These are phyloP conservation scores for Napeogenes inachia DNA, from an alignment of 2,888 invertebrate genomes.

Conservation along the genomic window DNA sequence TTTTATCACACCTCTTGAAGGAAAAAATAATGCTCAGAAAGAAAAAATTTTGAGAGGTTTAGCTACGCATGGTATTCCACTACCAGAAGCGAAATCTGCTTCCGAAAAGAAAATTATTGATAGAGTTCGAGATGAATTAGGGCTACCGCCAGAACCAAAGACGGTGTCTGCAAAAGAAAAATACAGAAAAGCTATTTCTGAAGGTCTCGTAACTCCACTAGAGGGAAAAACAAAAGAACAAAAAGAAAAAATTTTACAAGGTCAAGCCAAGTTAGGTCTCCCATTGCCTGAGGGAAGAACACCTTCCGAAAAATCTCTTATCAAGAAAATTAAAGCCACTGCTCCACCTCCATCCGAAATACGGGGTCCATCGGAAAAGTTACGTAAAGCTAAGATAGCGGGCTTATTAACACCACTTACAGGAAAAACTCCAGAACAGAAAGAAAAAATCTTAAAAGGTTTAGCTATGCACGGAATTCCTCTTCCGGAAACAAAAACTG, in stretches of 20 bases:
- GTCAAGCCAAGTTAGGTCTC: slow-evolving; percentile 6
- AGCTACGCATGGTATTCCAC: no score
- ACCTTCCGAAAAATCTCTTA: slow-evolving; percentile 12
- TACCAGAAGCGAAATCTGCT: no score
- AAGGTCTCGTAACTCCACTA: slow-evolving; percentile 37
- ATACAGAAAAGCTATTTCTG: slow-evolving; percentile 33
- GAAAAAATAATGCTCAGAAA: no score
- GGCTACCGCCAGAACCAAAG: no score
- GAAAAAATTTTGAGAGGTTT: no score
- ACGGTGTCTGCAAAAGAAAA: slow-evolving; percentile 33
- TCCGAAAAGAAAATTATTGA: no score
- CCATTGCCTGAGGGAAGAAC: slow-evolving; percentile 15
- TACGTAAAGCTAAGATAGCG: slow-evolving; percentile 2
- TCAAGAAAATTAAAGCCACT: slow-evolving; percentile 2
- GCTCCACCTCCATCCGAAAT: not conserved
- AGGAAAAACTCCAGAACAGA: slow-evolving; percentile 30
- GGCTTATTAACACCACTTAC: slow-evolving; percentile 22
- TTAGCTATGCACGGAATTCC: slow-evolving; percentile 28
- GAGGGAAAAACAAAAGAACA: slow-evolving; percentile 37
- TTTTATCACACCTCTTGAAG: slow-evolving; percentile 32
- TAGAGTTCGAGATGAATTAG: no score
- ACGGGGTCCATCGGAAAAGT: not conserved
- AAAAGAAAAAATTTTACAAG: slow-evolving; percentile 25
- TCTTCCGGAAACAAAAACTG: slow-evolving; percentile 27
- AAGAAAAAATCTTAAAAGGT: slow-evolving; percentile 29